These are phyloP conservation scores for Monopterus albus DNA, from an alignment of 2,113 vertebrate species.

Conservation along the genomic window DNA sequence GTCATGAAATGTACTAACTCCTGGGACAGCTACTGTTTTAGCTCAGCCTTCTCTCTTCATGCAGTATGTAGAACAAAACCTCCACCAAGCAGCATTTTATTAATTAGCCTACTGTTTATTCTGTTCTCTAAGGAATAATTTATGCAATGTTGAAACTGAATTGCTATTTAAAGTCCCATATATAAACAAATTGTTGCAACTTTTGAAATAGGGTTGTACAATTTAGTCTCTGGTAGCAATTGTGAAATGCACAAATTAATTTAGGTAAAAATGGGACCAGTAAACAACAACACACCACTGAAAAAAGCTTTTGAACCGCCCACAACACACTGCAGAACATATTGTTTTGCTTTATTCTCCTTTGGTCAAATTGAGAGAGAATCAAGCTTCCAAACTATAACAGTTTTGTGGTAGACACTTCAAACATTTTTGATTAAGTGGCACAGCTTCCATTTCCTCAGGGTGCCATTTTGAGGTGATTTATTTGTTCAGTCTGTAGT, in stretches of 20 bases:
- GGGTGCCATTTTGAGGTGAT: not conserved
- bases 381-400: slow-evolving; percentile 20
- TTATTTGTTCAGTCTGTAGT: not conserved
- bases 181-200: slow-evolving; percentile 8
- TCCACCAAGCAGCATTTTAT: not conserved
- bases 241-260: slow-evolving; percentile 20
- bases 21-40: not conserved
- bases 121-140: slow-evolving; percentile 19
- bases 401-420: slow-evolving; percentile 4
- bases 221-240: slow-evolving; percentile 12
- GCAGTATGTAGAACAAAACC: slow-evolving; percentile 4
- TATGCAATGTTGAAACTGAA: not conserved
- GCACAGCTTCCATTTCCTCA: not conserved
- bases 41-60: slow-evolving; percentile 3
- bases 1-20: slow-evolving; percentile 15
- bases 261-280: not conserved
- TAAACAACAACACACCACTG: slow-evolving; percentile 15
- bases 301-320: slow-evolving; percentile 10
- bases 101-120: slow-evolving; percentile 9
- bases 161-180: slow-evolving; percentile 31
- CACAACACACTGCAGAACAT: slow-evolving; percentile 21
- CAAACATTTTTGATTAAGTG: not conserved
- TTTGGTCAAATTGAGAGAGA: slow-evolving; percentile 1
- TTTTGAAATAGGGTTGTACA: not conserved
- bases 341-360: slow-evolving; percentile 16